Base-by-base conservation (phyloP, 1,140 invertebrate genomes). In the Ostrea denselamellosa region DNA sequence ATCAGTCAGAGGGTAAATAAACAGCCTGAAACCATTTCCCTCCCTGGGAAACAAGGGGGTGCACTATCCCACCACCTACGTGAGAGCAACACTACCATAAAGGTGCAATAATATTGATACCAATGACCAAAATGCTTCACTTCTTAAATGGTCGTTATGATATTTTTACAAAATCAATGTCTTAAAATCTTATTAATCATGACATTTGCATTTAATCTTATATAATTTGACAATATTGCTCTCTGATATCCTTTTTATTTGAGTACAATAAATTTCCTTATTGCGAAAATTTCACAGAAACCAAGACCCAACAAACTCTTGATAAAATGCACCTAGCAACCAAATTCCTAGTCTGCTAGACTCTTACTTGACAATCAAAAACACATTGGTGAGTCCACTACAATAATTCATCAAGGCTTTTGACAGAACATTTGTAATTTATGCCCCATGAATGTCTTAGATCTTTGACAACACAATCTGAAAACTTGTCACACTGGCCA, bases 161-260 rank as follows among this genome's bases (percentile, higher is more conserved):
- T 34, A 77, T 28, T 25, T n/a, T 5, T 10, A 25, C 9, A 77
- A 77, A 77, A 77, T 77, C 68, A 77, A 77, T 77, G 68, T 34
- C 68, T 34, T 28, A 77, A 77, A 77, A 77, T 34, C 68, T 77
- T 28, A 77, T 77, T 77, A 77, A 77, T 77, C 68, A 28, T 34
- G 12, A 77, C 12, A 62, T 77, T 17, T 14, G 68, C 12, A 34
- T 22, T 77, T 77, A 77, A 77, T 77, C 68, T 77, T 77, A 77
- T 14, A 77, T 77, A 77, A 77, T 77, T 77, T 77, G 68, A 77
- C 68, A 77, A 77, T 77, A 77, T 77, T 77, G 28, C 68, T 77
- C 68, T 77, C 68, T 77, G 68, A 77, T 77, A 77, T 77, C 68
- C 68, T 34, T 77, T 77, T 77, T 77, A 77, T 77, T 77, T 77